Conservation (phyloP, 1,140 invertebrate genomes). For the Panagrolaimus sp. region DNA sequence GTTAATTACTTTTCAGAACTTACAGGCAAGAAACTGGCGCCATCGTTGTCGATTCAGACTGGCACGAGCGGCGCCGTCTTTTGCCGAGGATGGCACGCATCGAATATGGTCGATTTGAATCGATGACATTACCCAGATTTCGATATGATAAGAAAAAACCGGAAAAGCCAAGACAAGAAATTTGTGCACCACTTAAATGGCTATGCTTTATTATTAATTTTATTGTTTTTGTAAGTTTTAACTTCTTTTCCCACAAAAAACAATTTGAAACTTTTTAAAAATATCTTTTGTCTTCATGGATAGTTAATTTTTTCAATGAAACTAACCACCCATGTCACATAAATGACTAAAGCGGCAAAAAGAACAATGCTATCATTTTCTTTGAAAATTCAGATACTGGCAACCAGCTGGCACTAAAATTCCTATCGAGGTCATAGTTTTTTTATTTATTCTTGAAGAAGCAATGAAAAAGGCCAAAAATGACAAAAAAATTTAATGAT, state of each 20-base stretch:
- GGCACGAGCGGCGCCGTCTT: slow-evolving; percentile 8
- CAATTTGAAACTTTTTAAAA: background rate
- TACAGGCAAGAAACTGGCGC: background rate
- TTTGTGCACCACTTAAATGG: slow-evolving; percentile 57
- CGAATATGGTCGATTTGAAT: slow-evolving; percentile 29
- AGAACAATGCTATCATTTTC: slow-evolving; percentile 8
- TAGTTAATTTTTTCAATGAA: slow-evolving; percentile 13
- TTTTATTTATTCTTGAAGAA: background rate
- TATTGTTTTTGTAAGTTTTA: slow-evolving; percentile 55
- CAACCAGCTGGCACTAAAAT: background rate
- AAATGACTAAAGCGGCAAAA: background rate
- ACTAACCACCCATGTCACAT: slow-evolving; percentile 10
- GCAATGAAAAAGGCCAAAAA: too few relatives aligned
- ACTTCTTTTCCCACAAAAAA: too few relatives aligned
- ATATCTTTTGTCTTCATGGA: slow-evolving; percentile 14
- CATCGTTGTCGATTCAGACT: slow-evolving; percentile 7
- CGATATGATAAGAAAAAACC: slow-evolving; percentile 23
- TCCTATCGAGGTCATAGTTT: background rate
- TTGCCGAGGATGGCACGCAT: slow-evolving; percentile 13
- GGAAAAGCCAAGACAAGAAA: slow-evolving; percentile 52
- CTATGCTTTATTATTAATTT: slow-evolving; percentile 55
- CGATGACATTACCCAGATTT: slow-evolving; percentile 22
- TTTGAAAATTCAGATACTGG: background rate
- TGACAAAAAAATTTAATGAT: background rate
- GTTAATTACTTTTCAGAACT: background rate